Evolutionary conservation across 2,113 vertebrate species (phyloP).

Genomic region (Tupaia chinensis): DNA sequence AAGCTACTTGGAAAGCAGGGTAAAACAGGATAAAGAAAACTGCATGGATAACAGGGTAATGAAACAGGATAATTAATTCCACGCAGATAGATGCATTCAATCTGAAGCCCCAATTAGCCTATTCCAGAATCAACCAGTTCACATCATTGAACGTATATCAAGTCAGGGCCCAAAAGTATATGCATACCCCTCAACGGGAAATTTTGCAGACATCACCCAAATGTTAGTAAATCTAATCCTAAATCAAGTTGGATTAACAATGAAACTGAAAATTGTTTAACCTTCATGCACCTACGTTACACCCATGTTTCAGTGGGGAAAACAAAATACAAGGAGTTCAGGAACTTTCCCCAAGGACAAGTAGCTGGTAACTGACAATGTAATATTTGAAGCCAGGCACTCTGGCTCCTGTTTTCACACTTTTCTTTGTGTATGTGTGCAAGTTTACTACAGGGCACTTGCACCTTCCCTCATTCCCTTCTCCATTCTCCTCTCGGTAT

Average conservation of each 20-base stretch:
- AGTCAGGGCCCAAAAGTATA: neutral
- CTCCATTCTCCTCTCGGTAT: no score
- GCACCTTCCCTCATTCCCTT: no score
- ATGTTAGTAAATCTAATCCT: neutral
- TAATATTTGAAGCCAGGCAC: neutral
- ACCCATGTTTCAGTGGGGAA: neutral
- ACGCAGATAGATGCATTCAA: neutral
- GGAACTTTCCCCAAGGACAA: neutral
- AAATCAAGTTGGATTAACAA: slow-evolving; percentile 8
- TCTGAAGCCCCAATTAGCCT: slow-evolving; percentile 10
- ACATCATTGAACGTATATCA: neutral
- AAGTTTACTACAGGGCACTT: no score
- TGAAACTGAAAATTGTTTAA: neutral
- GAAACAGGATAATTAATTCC: neutral
- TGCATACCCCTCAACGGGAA: neutral
- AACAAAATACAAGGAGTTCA: neutral
- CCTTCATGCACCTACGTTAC: neutral
- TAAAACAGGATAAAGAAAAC: slow-evolving; percentile 29
- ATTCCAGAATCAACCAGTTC: slow-evolving; percentile 1
- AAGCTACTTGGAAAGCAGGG: neutral
- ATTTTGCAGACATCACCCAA: neutral
- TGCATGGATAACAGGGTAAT: neutral
- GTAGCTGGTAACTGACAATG: neutral
- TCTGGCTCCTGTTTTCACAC: neutral
- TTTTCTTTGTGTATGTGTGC: no score